phyloP scores from a whole-genome alignment of 2,797 vertebrate genomes.

The Eulemur albifrons region DNA sequence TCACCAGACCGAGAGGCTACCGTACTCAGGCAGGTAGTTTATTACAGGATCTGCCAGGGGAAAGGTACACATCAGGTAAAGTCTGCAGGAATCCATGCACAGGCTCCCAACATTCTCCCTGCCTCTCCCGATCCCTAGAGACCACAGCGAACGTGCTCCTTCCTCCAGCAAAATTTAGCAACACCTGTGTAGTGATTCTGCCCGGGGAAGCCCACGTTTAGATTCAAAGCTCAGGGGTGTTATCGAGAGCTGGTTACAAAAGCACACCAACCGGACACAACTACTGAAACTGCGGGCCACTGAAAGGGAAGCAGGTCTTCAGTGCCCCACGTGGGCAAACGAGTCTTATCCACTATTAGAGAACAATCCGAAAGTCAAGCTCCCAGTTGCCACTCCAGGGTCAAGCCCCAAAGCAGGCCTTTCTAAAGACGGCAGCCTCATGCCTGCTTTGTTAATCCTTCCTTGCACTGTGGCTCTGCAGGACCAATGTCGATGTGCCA shows the following conservation, averaged over 20 bases:
- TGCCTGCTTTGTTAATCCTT: neutral
- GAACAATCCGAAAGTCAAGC: neutral
- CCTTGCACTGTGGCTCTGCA: neutral
- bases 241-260: neutral
- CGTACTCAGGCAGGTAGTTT: neutral
- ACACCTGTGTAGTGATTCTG: neutral
- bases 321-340: neutral
- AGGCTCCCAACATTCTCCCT: neutral
- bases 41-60: neutral
- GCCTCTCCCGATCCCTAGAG: neutral
- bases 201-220: neutral
- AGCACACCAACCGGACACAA: neutral
- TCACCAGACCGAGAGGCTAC: neutral
- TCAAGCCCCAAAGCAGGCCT: neutral
- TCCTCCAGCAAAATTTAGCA: neutral
- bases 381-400: neutral
- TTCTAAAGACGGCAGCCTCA: neutral
- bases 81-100: neutral
- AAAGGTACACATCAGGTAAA: accelerated
- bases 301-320: neutral
- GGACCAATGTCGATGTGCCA: neutral
- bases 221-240: neutral
- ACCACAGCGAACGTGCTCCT: neutral
- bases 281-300: neutral
- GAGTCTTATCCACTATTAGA: neutral